Base-by-base conservation (phyloP, 2,888 invertebrate species). In the Cataglyphis livida region DNA sequence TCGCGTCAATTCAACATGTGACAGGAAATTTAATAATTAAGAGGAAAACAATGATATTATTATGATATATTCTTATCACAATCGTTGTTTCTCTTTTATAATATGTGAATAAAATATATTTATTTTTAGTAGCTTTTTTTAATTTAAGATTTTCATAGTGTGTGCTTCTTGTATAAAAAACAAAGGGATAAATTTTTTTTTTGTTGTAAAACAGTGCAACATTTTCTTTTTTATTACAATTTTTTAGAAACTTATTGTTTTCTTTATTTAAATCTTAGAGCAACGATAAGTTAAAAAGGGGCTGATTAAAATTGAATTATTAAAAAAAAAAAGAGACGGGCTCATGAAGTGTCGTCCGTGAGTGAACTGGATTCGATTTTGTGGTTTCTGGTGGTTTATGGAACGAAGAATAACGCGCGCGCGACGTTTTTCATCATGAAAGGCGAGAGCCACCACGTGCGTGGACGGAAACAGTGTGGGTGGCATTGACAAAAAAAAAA, bases 371-470 rank as follows among this genome's bases (percentile, higher is more conserved):
- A 18, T 57, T 59, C 28, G 21, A 71, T 59, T 57, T 21, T 57
- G 57, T 15, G 32, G 3, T 44, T 41, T 21, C 18, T 59, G 12
- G 18, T 44, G 18, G 44, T 70, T 78, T 71, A 44, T 18, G 21
- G 28, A 4, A 7, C 48, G 12, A 38, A 21, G 12, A 59, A 57
- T 32, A 35, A 21, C 15, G 21, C 57, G 28, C 7, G 68, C 21
- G 7, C 25, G 15, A 38, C n/a, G n/a, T 59, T 59, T 73, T 71
- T 79, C 18, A 7, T 59, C 54, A 25, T 59, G 73, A 79, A 57
- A 79, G 38, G 9, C 38, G 15, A 66, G 25, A 32, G 7, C 25
- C 70, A 54, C 54, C 74, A 75, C 76, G 54, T 28, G 78, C 38
- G 75, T 44, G 54, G 15, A 32, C 25, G 74, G 41, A 71, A 59